These are phyloP conservation scores for Cyprinus carpio DNA, from an alignment of 2,113 vertebrate species.

Conservation along the genomic window DNA sequence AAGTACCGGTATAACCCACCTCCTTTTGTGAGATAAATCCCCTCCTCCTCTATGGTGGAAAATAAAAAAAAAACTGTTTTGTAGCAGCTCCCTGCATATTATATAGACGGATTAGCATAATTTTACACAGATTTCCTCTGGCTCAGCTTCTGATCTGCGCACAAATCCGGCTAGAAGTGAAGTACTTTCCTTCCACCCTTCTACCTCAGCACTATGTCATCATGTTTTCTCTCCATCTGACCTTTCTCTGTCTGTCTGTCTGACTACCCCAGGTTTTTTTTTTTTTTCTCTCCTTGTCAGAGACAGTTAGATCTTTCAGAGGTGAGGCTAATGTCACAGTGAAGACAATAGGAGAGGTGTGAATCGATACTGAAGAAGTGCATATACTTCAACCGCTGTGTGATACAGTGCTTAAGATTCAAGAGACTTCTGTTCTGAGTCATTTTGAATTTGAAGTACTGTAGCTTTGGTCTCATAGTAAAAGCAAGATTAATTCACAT, in stretches of 20 bases:
- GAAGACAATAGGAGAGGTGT: conserved; percentile 22
- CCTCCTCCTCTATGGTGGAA: conserved; percentile 8
- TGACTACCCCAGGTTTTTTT: not conserved
- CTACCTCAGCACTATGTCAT: conserved; percentile 53
- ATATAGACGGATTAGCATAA: conserved; percentile 50
- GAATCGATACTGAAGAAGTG: not conserved
- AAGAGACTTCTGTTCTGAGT: not conserved
- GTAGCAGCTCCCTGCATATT: conserved; percentile 42
- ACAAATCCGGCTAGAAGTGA: conserved; percentile 46
- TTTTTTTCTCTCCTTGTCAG: not conserved
- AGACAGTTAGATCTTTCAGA: conserved; percentile 6
- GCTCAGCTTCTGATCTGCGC: conserved; percentile 42
- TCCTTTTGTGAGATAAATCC: conserved; percentile 42
- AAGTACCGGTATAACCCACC: conserved; percentile 22
- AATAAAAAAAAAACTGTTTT: conserved; percentile 22
- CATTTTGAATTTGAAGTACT: not conserved
- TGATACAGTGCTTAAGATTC: not conserved
- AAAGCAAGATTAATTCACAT: not conserved
- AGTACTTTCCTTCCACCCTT: conserved; percentile 25
- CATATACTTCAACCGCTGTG: not conserved
- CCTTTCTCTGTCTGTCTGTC: conserved; percentile 23
- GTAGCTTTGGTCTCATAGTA: not conserved
- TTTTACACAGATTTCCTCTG: conserved; percentile 48
- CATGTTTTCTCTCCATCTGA: conserved; percentile 56
- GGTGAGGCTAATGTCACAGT: not conserved